A percentile compares a stretch with the other conserved stretches of the same genome.
Conservation (phyloP, 1,140 invertebrate genomes). For the Hylyphantes graminicola region DNA sequence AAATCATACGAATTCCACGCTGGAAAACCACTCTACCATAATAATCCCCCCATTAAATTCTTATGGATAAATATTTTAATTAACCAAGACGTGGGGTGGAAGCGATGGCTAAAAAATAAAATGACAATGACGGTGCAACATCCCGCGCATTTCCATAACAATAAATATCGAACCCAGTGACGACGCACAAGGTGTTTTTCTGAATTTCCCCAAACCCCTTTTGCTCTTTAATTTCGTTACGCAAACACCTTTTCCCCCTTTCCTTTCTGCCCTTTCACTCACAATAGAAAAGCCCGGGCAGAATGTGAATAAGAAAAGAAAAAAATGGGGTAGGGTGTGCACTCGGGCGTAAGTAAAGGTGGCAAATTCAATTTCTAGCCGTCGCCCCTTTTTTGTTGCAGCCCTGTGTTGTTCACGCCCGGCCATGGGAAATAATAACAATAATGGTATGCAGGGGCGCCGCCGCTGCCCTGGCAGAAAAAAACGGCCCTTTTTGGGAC, state of each 20-base stretch:
- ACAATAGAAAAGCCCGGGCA: background rate
- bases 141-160: slow-evolving; percentile 44
- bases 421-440: slow-evolving; percentile 46
- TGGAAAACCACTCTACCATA: background rate
- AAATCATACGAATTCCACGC: no score
- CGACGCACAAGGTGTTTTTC: slow-evolving; percentile 1
- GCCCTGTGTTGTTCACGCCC: slow-evolving; percentile 41
- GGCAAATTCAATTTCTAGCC: slow-evolving; percentile 47
- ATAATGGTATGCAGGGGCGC: slow-evolving; percentile 16
- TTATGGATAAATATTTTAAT: slow-evolving; percentile 43
- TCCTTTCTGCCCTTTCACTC: background rate
- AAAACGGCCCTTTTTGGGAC: background rate
- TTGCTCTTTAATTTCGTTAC: slow-evolving; percentile 35
- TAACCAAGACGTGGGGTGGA: slow-evolving; percentile 8
- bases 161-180: slow-evolving; percentile 18
- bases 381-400: slow-evolving; percentile 15
- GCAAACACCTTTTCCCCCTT: slow-evolving; percentile 1
- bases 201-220: background rate
- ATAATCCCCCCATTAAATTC: slow-evolving; percentile 1
- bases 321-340: slow-evolving; percentile 12
- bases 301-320: background rate
- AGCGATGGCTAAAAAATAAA: background rate
- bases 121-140: background rate
- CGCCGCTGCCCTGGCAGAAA: background rate
- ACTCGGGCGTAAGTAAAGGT: slow-evolving; percentile 39